A percentile compares a stretch with the other conserved stretches of the same genome.
Evolutionary conservation across 2,888 invertebrate genomes (phyloP).

Genomic region (Drosophila pegasa): DNA sequence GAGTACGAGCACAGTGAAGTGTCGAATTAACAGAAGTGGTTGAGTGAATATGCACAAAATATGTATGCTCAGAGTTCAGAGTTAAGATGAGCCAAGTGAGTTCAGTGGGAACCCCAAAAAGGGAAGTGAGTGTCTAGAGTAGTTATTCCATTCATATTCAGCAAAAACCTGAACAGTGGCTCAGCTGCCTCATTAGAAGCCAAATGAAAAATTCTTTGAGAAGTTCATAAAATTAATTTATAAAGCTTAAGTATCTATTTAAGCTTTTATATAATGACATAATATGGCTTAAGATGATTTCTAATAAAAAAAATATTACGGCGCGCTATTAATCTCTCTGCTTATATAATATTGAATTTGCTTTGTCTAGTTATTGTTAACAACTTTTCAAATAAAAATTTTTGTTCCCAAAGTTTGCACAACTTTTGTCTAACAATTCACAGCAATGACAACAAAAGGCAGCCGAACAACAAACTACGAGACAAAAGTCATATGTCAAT

Average conservation of each 20-base stretch:
- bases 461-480: slow-evolving; percentile 29
- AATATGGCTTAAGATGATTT: background rate
- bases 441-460: slow-evolving; percentile 16
- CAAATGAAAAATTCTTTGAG: slow-evolving; percentile 1
- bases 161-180: background rate
- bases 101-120: slow-evolving; percentile 10
- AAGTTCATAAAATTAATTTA: slow-evolving; percentile 3
- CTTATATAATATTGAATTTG: slow-evolving; percentile 11
- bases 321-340: slow-evolving; percentile 16
- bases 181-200: slow-evolving; percentile 4
- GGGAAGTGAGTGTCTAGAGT: background rate
- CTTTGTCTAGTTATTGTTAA: slow-evolving; percentile 17
- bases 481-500: slow-evolving; percentile 75
- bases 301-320: background rate
- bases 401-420: slow-evolving; percentile 18
- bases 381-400: slow-evolving; percentile 14
- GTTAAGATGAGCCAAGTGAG: slow-evolving; percentile 3
- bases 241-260: slow-evolving; percentile 11
- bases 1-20: slow-evolving; percentile 33
- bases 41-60: slow-evolving; percentile 21
- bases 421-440: slow-evolving; percentile 25
- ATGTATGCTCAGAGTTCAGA: slow-evolving; percentile 11
- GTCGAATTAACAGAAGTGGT: slow-evolving; percentile 26
- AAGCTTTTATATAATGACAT: slow-evolving; percentile 17
- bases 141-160: background rate